Percentiles rank a stretch among this genome's conserved stretches.
phyloP scores from a whole-genome alignment of 2,888 invertebrate genomes.

The Alentia gelatinosa region DNA sequence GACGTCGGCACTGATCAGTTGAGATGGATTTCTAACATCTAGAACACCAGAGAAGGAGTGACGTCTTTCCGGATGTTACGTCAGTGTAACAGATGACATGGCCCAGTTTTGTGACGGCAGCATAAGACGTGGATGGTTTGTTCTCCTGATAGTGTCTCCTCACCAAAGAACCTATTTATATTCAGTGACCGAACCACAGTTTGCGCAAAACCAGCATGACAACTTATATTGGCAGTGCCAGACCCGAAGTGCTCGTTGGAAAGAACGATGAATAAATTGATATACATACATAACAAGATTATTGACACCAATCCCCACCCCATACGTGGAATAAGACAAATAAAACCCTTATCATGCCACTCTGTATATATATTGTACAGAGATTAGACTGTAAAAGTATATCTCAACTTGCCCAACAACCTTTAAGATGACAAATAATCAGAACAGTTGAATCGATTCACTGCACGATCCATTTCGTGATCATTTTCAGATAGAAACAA shows the following conservation, averaged over 20 bases:
- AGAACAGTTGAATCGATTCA: neutral
- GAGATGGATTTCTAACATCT: too few relatives aligned
- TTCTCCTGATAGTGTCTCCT: constrained; percentile 3
- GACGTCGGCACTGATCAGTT: neutral
- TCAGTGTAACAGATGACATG: neutral
- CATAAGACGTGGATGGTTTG: neutral
- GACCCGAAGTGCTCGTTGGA: neutral
- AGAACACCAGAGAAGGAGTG: neutral
- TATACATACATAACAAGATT: neutral
- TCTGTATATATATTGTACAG: neutral
- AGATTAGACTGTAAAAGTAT: neutral
- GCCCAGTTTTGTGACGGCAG: neutral
- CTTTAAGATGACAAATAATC: neutral
- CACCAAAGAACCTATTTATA: constrained; percentile 17
- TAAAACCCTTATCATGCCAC: neutral
- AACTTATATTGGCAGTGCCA: neutral
- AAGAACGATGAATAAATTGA: neutral
- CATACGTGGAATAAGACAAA: neutral
- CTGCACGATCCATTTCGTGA: neutral
- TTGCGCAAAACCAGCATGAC: neutral
- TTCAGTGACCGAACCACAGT: neutral
- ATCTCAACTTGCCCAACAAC: neutral
- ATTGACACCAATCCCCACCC: neutral
- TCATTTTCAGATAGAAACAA: neutral
- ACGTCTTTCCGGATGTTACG: neutral